A percentile compares a stretch with the other conserved stretches of the same genome.
Conservation (phyloP, 2,888 invertebrate species). For the Entomobrya proxima region DNA sequence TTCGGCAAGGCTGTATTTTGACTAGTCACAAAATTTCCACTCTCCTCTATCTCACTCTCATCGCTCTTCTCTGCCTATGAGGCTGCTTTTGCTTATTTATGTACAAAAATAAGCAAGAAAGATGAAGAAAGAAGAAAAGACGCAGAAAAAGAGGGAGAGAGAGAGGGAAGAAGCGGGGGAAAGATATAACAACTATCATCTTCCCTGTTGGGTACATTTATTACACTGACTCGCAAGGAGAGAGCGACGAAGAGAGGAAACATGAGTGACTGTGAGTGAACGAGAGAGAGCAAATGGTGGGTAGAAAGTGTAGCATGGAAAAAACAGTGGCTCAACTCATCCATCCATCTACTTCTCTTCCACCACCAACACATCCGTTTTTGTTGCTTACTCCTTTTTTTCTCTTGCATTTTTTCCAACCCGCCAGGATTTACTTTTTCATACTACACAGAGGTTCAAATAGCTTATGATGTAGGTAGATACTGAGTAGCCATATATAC, state of each 20-base stretch:
- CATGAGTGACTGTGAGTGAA: constrained; percentile 45
- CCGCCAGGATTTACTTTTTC: background rate
- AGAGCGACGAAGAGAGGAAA: constrained; percentile 40
- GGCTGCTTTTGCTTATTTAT: constrained; percentile 4
- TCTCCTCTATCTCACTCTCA: constrained; percentile 25
- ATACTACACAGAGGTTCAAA: background rate
- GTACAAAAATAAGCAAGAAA: background rate
- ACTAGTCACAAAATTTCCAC: background rate
- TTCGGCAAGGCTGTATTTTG: background rate
- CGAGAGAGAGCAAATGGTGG: constrained; percentile 42
- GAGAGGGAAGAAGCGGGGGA: constrained; percentile 35
- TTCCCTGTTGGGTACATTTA: constrained; percentile 62
- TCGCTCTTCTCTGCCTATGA: constrained; percentile 27
- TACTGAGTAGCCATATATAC: too few species aligned
- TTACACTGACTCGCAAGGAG: constrained; percentile 49
- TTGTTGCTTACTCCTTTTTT: constrained; percentile 22
- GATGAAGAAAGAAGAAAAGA: constrained; percentile 4
- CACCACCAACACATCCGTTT: constrained; percentile 40
- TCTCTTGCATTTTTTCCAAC: background rate
- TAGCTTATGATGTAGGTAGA: too few species aligned
- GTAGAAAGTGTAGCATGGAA: constrained; percentile 42
- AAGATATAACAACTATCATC: constrained; percentile 60
- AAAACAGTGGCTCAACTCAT: constrained; percentile 51
- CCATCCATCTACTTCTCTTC: constrained; percentile 54
- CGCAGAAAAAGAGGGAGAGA: constrained; percentile 12